Percentiles rank a stretch among this genome's conserved stretches.
phyloP scores from a whole-genome alignment of 2,888 invertebrate species.

The Polyploca ridens region DNA sequence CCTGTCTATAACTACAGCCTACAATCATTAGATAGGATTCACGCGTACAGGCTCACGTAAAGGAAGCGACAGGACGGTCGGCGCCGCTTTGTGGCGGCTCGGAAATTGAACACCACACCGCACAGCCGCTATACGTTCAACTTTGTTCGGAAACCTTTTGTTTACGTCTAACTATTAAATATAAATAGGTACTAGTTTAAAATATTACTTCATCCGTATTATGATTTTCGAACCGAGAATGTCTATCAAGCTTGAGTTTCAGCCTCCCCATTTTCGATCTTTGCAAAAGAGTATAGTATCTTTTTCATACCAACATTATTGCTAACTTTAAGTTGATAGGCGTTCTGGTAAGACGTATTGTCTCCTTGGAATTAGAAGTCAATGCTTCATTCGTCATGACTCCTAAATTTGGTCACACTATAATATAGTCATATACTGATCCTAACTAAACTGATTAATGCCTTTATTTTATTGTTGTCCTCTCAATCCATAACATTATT shows the following conservation, averaged over 20 bases:
- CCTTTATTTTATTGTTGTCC: too few species aligned
- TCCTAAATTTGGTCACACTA: too few species aligned
- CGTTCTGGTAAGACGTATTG: neutral
- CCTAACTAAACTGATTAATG: too few species aligned
- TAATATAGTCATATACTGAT: too few species aligned
- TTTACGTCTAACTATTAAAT: conserved; percentile 22
- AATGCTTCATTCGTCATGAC: too few species aligned
- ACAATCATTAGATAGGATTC: neutral
- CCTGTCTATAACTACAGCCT: neutral
- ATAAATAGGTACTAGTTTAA: neutral
- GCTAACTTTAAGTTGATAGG: neutral
- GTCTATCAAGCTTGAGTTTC: neutral
- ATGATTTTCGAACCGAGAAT: neutral
- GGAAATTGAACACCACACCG: conserved; percentile 63
- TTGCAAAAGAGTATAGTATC: neutral
- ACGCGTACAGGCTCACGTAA: conserved; percentile 15
- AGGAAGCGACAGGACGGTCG: conserved; percentile 51
- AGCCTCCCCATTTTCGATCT: neutral
- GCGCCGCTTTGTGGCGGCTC: conserved; percentile 65
- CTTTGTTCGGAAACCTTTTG: conserved; percentile 41
- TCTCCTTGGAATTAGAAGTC: too few species aligned
- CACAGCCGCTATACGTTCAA: conserved; percentile 20
- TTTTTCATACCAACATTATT: neutral
- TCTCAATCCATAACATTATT: too few species aligned
- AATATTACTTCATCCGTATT: neutral